Base-by-base conservation (phyloP, 92 coral and sea anemone species). In the Plumapathes pennacea region DNA sequence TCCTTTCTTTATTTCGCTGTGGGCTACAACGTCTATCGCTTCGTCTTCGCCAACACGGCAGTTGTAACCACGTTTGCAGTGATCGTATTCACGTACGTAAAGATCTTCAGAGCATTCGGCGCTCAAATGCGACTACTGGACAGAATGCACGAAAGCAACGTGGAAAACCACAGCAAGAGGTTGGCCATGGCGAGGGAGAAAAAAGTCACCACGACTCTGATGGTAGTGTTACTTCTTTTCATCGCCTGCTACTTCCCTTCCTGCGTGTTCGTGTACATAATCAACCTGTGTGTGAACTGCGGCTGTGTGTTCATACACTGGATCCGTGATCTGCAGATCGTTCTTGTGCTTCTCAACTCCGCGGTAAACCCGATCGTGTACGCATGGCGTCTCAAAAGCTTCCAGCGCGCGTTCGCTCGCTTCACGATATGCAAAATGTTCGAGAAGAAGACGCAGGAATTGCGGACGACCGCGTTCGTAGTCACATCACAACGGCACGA, bases 11-110 rank as follows among this genome's bases (percentile, higher is more conserved):
- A 85, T 46, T 74, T 85, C 64, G 37, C 41, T 21, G 73, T 80
- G 25, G 88, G 88, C 0, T 82, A 74, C 55, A 49, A 74, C 33
- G 74, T 64, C 24, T 85, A 85, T 50, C 82, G 78, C 13, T 85
- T 85, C 30, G 94, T 85, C 40, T 85, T 85, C 19, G 88, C 82
- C 20, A 85, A 85, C 32, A 82, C 85, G 4, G 80, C 78, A 6
- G 88, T 85, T 3, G 50, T 85, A 21, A 56, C 82, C 9, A 80
- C 94, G 4, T 85, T 85, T 54, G 24, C 26, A 24, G 79, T 78
- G 11, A 47, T 78, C 19, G 39, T 59, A 13, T 37, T 67, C 3
- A 67, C 75, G 12, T 67, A 67, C 21, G 54, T 46, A 3, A 67
- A 54, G 45, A 64, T 67, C 29, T 67, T 67, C 46, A 67, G 55